Base-by-base conservation (phyloP, 2,888 invertebrate species). In the Pocota personata region DNA sequence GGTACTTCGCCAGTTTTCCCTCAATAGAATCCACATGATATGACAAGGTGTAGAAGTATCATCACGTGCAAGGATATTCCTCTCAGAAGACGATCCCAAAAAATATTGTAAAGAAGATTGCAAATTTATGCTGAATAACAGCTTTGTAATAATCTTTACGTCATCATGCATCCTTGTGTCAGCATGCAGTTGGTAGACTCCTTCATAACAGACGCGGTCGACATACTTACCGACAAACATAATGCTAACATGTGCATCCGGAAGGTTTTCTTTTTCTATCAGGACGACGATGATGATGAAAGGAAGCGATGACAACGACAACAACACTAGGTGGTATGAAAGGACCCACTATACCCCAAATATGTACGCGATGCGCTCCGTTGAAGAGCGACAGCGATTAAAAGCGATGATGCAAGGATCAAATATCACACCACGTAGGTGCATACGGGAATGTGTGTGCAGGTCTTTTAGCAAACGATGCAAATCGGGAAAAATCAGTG, bases 111-210 rank as follows among this genome's bases (percentile, higher is more conserved):
- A 50, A 30, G 40, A 71, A 75, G 64, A 79, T 79, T 79, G 79
- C 79, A 84, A 84, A 84, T 79, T 84, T 84, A 84, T 79, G 73
- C 84, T 84, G 84, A 84, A 84, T 84, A 84, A 69, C 67, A 69
- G 69, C 67, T 79, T 79, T 79, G 64, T 78, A 75, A 79, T 78
- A 79, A 84, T 79, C 75, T 58, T 79, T 64, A 50, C 69, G 69
- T 79, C 79, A 30, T 58, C 69, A 75, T 71, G 58, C 84, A 69
- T 73, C 67, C 40, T 32, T 48, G 72, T 58, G 48, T 62, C 82
- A 69, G 48, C 62, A 55, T 55, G 48, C 64, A 82, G 32, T 62
- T 67, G 60, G 75, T 32, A 62, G 58, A 24, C 16, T 64, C 55
- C n/a, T 30, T 14, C 67, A 75, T 27, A n/a, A 40, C 48, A 37